Percentiles rank a stretch among this genome's conserved stretches.
Conservation (phyloP, 1,140 invertebrate genomes). For the Battus philenor region DNA sequence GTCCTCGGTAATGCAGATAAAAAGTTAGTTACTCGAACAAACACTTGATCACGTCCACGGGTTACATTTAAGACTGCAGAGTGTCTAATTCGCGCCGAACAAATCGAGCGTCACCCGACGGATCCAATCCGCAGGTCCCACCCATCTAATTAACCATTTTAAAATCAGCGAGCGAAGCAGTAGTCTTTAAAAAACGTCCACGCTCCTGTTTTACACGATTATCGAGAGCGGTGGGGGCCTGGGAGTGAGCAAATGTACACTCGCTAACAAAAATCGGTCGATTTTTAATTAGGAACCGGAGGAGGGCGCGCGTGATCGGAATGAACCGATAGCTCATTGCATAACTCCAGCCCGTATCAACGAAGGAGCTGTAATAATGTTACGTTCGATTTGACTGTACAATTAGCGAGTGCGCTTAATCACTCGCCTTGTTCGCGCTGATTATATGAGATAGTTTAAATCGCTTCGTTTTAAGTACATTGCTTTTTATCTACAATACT, state of each 20-base stretch:
- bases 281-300: constrained; percentile 64
- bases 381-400: constrained; percentile 47
- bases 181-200: constrained; percentile 44
- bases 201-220: constrained; percentile 45
- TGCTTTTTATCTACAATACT: too few species aligned
- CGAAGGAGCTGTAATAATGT: constrained; percentile 42
- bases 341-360: constrained; percentile 42
- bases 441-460: too few species aligned
- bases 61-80: constrained; percentile 9
- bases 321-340: constrained; percentile 48
- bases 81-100: constrained; percentile 5
- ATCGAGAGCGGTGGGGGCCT: constrained; percentile 26
- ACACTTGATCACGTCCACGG: too few species aligned
- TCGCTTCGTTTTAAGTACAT: too few species aligned
- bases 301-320: constrained; percentile 54
- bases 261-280: constrained; percentile 63
- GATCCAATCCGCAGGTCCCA: constrained; percentile 9
- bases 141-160: constrained; percentile 49
- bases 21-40: too few species aligned
- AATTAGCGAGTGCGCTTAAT: constrained; percentile 56
- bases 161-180: constrained; percentile 39
- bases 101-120: constrained; percentile 12
- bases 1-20: too few species aligned
- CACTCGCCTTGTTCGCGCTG: constrained; percentile 26
- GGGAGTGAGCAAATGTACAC: constrained; percentile 45